Evolutionary conservation across 1,140 invertebrate species (phyloP).

Genomic region (Globodera ellingtonae): DNA sequence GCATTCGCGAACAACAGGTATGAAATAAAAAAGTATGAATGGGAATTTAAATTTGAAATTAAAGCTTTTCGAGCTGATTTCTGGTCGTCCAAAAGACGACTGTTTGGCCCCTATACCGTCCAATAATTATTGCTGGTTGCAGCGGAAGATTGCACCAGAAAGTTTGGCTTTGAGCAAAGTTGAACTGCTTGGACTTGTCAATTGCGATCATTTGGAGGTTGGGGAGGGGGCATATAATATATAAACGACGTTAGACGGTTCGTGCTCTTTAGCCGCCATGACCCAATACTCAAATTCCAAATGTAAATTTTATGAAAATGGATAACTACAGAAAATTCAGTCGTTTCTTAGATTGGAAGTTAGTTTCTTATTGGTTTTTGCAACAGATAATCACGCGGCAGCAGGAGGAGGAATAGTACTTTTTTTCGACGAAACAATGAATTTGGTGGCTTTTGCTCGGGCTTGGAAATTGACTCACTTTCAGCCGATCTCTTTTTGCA

Average conservation of each 20-base stretch:
- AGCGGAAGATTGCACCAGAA: slow-evolving; percentile 55
- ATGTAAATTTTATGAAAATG: neutral
- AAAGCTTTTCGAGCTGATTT: neutral
- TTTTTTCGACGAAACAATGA: too few species aligned
- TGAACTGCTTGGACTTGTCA: slow-evolving; percentile 42
- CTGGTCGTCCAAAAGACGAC: neutral
- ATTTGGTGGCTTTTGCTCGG: neutral
- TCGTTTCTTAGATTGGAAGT: neutral
- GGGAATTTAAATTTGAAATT: neutral
- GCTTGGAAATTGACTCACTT: slow-evolving; percentile 37
- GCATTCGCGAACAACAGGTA: neutral
- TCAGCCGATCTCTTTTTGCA: slow-evolving; percentile 41
- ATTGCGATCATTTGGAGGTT: slow-evolving; percentile 53
- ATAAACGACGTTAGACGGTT: too few species aligned
- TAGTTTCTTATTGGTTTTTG: neutral
- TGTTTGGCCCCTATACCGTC: slow-evolving; percentile 34
- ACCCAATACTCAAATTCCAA: neutral
- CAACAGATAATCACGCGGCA: neutral
- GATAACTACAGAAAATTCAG: neutral
- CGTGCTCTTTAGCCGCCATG: too few species aligned
- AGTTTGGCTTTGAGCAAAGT: slow-evolving; percentile 46
- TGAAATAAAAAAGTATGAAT: neutral
- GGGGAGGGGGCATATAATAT: too few species aligned
- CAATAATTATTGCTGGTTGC: slow-evolving; percentile 38
- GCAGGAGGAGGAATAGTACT: neutral